Evolutionary conservation across 2,113 vertebrate genomes (phyloP), one percentile per base, ranked within the genome.

Genomic region (Sarotherodon lohbergeri): DNA sequence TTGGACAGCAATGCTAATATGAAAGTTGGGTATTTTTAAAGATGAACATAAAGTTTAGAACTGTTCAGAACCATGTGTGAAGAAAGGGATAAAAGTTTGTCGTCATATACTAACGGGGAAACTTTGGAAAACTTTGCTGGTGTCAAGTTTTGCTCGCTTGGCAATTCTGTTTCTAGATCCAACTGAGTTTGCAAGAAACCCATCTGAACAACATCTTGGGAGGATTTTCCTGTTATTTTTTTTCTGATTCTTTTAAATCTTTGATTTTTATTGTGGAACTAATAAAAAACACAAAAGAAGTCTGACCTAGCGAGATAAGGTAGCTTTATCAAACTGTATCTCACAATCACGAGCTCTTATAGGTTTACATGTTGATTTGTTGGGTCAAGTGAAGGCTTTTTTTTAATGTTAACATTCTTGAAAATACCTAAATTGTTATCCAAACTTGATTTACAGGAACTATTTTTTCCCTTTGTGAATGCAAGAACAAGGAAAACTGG

Each of bases 1-100:
- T 29, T 27, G 68, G 22, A 46, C 22, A 73, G 41, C 24, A 73
- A 27, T 73, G 39, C 68, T 73, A 73, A 73, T 76, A 48, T 29
- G 14, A 48, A 48, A 48, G 1, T 17, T 43, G 68, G 41, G 68
- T 48, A 29, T 48, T 76, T 76, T 76, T 76, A 48, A 76, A 48
- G 22, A 48, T 17, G 22, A 32, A 24, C 39, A 17, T 6, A 27
- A 73, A 73, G 68, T 46, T 73, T 7, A 46, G 22, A 46, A 73
- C 13, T 27, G 39, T 71, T 73, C 2, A 73, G 0, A 73, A 19
- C 22, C 13, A 0, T 7, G 68, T 17, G 24, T 32, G 9, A 1
- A 50, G 71, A 50, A 19, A 50, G 71, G 16, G 16, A 32, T 50
- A 78, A 50, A 48, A 5, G 1, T 48, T 73, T 73, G 5, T 2